phyloP scores from a whole-genome alignment of 2,888 invertebrate species.

The Bibio marci region DNA sequence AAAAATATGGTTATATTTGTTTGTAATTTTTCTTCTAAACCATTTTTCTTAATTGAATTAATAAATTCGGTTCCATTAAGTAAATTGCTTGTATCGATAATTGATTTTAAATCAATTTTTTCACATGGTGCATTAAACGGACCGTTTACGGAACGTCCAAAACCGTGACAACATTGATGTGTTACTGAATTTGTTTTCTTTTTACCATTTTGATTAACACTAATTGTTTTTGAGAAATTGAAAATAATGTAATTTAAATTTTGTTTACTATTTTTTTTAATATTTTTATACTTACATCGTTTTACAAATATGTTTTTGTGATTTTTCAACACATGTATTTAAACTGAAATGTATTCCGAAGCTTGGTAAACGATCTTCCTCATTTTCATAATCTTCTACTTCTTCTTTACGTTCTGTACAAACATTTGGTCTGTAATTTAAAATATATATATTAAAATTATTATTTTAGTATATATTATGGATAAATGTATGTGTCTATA shows the following conservation, averaged over 20 bases:
- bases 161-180: slow-evolving; percentile 53
- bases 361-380: slow-evolving; percentile 12
- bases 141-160: slow-evolving; percentile 22
- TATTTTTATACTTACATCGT: slow-evolving; percentile 22
- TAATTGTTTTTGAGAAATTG: slow-evolving; percentile 14
- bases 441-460: no score
- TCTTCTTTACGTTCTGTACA: slow-evolving; percentile 40
- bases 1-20: slow-evolving; percentile 44
- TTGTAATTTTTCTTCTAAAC: slow-evolving; percentile 31
- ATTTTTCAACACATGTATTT: slow-evolving; percentile 27
- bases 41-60: slow-evolving; percentile 33
- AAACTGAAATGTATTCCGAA: slow-evolving; percentile 26
- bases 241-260: not conserved
- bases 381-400: slow-evolving; percentile 15
- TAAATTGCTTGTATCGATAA: slow-evolving; percentile 36
- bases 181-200: slow-evolving; percentile 42
- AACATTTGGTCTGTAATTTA: slow-evolving; percentile 36
- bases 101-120: slow-evolving; percentile 37
- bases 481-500: no score
- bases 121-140: slow-evolving; percentile 29
- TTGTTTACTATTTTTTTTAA: no score
- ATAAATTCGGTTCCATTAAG: slow-evolving; percentile 41
- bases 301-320: slow-evolving; percentile 27
- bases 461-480: no score
- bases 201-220: slow-evolving; percentile 37